phyloP scores from a whole-genome alignment of 2,888 invertebrate genomes.

The Miltochrista miniata region DNA sequence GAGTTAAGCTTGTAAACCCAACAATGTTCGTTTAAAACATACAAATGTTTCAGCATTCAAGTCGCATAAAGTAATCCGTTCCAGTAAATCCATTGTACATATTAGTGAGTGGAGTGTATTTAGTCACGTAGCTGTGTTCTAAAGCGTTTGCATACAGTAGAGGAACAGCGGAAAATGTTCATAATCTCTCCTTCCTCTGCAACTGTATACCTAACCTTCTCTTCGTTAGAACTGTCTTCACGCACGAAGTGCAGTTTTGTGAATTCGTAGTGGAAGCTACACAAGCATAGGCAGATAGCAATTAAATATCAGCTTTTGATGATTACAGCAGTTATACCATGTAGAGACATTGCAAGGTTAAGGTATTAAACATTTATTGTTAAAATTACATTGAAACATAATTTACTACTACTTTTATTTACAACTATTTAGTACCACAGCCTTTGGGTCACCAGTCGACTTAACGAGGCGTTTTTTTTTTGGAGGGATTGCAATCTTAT shows the following conservation, averaged over 20 bases:
- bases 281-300: too few relatives aligned
- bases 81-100: slow-evolving; percentile 60
- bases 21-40: slow-evolving; percentile 45
- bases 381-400: too few relatives aligned
- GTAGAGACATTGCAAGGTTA: too few relatives aligned
- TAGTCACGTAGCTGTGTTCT: slow-evolving; percentile 62
- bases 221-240: slow-evolving; percentile 10
- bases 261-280: neutral
- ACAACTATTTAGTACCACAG: too few relatives aligned
- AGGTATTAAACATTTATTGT: too few relatives aligned
- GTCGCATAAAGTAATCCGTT: slow-evolving; percentile 51
- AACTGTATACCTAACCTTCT: slow-evolving; percentile 18
- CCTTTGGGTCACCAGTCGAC: too few relatives aligned
- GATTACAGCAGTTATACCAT: too few relatives aligned
- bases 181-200: slow-evolving; percentile 30
- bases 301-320: too few relatives aligned
- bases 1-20: slow-evolving; percentile 44
- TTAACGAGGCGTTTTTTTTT: too few relatives aligned
- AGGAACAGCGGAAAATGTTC: slow-evolving; percentile 25
- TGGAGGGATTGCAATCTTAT: too few relatives aligned
- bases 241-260: slow-evolving; percentile 4
- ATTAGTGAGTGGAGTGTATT: slow-evolving; percentile 61
- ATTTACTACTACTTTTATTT: too few relatives aligned
- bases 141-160: slow-evolving; percentile 40
- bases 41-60: slow-evolving; percentile 43